These are phyloP conservation scores for Sinodicranocentrus sp. DNA, from an alignment of 2,888 invertebrate species.

Conservation along the genomic window DNA sequence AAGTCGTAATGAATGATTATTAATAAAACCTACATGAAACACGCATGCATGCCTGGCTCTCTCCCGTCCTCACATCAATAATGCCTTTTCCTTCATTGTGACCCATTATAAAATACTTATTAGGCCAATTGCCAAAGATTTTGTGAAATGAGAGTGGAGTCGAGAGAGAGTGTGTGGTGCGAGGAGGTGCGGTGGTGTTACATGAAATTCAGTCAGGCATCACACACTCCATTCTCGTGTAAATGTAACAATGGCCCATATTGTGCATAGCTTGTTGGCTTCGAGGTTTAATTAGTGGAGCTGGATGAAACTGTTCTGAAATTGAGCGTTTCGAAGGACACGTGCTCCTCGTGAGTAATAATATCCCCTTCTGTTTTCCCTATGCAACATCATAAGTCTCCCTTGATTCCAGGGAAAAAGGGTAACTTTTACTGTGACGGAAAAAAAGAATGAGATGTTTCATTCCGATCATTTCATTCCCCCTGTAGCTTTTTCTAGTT, in stretches of 20 bases:
- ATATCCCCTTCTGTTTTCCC: constrained; percentile 29
- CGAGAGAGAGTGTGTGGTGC: neutral
- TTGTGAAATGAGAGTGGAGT: constrained; percentile 11
- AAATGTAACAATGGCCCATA: neutral
- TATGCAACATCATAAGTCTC: neutral
- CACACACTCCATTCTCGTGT: neutral
- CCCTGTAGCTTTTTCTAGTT: neutral
- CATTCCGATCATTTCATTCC: neutral
- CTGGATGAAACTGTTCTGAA: constrained; percentile 55
- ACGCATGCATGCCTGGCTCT: constrained; percentile 20
- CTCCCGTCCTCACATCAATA: neutral
- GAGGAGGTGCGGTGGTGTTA: neutral
- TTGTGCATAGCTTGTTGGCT: constrained; percentile 24
- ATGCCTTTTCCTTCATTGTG: neutral
- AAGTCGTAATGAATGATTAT: constrained; percentile 28
- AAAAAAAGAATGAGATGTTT: too few species aligned
- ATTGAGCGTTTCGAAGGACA: constrained; percentile 55
- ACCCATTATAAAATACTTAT: constrained; percentile 52
- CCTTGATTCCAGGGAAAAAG: constrained; percentile 19
- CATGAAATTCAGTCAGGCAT: constrained; percentile 2
- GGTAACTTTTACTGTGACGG: constrained; percentile 10
- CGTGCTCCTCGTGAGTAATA: constrained; percentile 56
- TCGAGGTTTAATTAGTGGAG: constrained; percentile 56
- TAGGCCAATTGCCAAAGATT: constrained; percentile 37
- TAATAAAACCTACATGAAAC: constrained; percentile 23